Evolutionary conservation across 92 coral and sea anemone species (phyloP).

Genomic region (Heliopora coerulea): DNA sequence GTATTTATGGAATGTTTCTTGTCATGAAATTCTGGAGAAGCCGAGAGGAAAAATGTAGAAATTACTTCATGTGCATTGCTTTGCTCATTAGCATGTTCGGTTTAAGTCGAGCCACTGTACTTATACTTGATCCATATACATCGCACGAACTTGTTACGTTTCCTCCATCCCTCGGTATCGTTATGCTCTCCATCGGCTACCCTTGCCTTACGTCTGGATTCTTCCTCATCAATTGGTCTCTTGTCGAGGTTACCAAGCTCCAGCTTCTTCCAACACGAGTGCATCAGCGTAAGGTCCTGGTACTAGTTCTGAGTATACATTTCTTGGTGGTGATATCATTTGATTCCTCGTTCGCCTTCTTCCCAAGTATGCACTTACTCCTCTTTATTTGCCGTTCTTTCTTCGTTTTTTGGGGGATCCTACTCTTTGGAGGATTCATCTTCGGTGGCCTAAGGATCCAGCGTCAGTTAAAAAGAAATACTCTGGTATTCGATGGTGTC

Average conservation of each 20-base stretch:
- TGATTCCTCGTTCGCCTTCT: background rate
- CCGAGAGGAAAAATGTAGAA: background rate
- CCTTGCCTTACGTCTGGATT: constrained; percentile 39
- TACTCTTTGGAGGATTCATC: constrained; percentile 33
- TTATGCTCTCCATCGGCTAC: constrained; percentile 25
- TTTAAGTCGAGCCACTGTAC: constrained; percentile 44
- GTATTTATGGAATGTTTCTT: constrained; percentile 26
- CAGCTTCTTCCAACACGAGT: constrained; percentile 20
- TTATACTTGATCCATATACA: constrained; percentile 55
- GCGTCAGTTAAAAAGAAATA: background rate
- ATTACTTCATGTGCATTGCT: constrained; percentile 19
- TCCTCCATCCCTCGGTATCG: background rate
- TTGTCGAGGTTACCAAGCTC: constrained; percentile 27
- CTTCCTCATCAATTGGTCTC: constrained; percentile 36
- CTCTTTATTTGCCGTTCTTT: constrained; percentile 25
- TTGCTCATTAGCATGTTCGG: constrained; percentile 38
- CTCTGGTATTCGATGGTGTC: background rate
- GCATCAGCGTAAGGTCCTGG: constrained; percentile 33
- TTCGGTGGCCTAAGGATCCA: background rate
- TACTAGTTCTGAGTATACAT: constrained; percentile 7
- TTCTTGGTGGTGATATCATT: constrained; percentile 10
- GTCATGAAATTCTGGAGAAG: constrained; percentile 34
- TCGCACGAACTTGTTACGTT: constrained; percentile 11
- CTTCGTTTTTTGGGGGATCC: constrained; percentile 24
- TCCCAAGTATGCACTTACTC: background rate